Conservation (phyloP, 2,113 vertebrate species). For the Pseudonaja textilis region DNA sequence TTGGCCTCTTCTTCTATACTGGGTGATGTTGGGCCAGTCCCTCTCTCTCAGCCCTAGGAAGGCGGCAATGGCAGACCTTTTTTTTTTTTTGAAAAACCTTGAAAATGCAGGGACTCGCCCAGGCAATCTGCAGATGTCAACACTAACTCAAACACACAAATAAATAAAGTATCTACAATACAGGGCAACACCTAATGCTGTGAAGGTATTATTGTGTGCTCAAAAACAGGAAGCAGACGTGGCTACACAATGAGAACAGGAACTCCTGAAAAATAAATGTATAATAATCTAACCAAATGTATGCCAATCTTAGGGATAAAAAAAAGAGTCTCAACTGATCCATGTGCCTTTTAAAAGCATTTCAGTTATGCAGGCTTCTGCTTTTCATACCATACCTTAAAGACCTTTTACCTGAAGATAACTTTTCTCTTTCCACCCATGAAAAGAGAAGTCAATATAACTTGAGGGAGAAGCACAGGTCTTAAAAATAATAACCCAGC, state of each 20-base stretch:
- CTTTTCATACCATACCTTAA: background rate
- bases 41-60: background rate
- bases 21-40: background rate
- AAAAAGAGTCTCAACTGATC: background rate
- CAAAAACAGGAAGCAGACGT: background rate
- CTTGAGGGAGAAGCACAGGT: background rate
- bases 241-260: background rate
- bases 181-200: background rate
- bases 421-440: background rate
- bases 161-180: background rate
- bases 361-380: background rate
- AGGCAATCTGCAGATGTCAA: background rate
- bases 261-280: background rate
- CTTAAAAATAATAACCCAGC: background rate
- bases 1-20: no score
- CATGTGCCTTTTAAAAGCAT: background rate
- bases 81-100: background rate
- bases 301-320: background rate
- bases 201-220: background rate
- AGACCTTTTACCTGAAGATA: background rate
- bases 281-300: background rate
- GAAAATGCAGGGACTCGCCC: background rate
- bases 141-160: background rate
- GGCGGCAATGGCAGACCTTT: background rate
- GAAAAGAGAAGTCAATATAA: background rate